phyloP scores from a whole-genome alignment of 2,888 invertebrate species.

The Molorchus minor region DNA sequence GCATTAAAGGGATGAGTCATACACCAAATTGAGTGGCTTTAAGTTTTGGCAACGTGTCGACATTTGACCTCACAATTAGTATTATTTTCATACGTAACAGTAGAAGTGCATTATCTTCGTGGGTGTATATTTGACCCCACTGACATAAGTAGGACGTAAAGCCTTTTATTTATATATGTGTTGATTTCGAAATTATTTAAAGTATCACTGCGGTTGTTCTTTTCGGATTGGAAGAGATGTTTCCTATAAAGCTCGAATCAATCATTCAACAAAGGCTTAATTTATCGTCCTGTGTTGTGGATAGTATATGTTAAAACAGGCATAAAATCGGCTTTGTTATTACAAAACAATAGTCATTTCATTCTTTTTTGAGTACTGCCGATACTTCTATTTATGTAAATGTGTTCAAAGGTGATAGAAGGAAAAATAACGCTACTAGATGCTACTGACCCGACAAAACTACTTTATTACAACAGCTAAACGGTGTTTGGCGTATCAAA shows the following conservation, averaged over 20 bases:
- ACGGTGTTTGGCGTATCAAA: background rate
- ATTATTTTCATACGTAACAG: slow-evolving; percentile 31
- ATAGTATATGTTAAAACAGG: background rate
- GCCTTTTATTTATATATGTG: slow-evolving; percentile 9
- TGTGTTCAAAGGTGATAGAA: background rate
- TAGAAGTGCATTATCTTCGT: slow-evolving; percentile 20
- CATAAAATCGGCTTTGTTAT: slow-evolving; percentile 8
- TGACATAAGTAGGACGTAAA: slow-evolving; percentile 17
- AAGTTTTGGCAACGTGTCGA: slow-evolving; percentile 39
- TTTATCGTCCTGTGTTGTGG: slow-evolving; percentile 9
- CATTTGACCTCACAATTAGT: slow-evolving; percentile 44
- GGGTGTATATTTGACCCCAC: slow-evolving; percentile 20
- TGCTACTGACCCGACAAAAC: background rate
- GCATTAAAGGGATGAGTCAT: slow-evolving; percentile 36
- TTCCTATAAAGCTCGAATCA: slow-evolving; percentile 3
- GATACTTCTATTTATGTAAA: background rate
- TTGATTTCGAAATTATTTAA: slow-evolving; percentile 15
- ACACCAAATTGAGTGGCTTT: slow-evolving; percentile 39
- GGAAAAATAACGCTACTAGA: background rate
- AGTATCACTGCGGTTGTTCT: slow-evolving; percentile 2
- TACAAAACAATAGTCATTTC: slow-evolving; percentile 6
- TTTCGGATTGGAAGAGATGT: slow-evolving; percentile 15
- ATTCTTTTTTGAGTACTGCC: slow-evolving; percentile 1
- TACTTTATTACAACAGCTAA: background rate
- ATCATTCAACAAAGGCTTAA: slow-evolving; percentile 14